phyloP scores from a whole-genome alignment of 2,888 invertebrate species.

The Coenonympha glycerion region DNA sequence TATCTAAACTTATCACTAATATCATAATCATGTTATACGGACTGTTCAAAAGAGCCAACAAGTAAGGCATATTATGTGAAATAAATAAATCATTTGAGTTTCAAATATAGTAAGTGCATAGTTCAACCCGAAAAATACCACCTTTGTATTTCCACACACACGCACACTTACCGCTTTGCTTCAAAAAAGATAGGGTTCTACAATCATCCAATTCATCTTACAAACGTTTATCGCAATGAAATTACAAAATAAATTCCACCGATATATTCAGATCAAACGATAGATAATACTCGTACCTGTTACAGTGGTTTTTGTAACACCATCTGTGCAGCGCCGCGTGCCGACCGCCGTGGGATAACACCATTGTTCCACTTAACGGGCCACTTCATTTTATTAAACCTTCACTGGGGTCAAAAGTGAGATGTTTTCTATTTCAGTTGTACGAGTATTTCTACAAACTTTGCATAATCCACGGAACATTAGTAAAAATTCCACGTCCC shows the following conservation, averaged over 20 bases:
- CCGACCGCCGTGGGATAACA: constrained; percentile 36
- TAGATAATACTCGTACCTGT: constrained; percentile 25
- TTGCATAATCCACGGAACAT: neutral
- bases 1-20: too few species aligned
- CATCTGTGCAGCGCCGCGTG: constrained; percentile 36
- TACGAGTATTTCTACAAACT: neutral
- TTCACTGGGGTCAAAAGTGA: constrained; percentile 3
- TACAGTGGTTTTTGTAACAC: constrained; percentile 24
- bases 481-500: too few species aligned
- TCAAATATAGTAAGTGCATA: too few species aligned
- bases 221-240: constrained; percentile 15
- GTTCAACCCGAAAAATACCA: too few species aligned
- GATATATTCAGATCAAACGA: constrained; percentile 22
- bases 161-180: too few species aligned
- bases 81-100: too few species aligned
- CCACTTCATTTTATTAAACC: constrained; percentile 9
- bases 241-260: constrained; percentile 23
- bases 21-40: too few species aligned
- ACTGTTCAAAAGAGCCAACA: too few species aligned
- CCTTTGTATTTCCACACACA: too few species aligned
- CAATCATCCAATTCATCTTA: neutral
- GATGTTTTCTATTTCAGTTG: neutral
- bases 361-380: constrained; percentile 19
- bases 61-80: too few species aligned
- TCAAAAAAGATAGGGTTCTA: neutral